A percentile compares a stretch with the other conserved stretches of the same genome.
These are phyloP conservation scores for Indri indri DNA, from an alignment of 2,113 vertebrate genomes.

Conservation along the genomic window DNA sequence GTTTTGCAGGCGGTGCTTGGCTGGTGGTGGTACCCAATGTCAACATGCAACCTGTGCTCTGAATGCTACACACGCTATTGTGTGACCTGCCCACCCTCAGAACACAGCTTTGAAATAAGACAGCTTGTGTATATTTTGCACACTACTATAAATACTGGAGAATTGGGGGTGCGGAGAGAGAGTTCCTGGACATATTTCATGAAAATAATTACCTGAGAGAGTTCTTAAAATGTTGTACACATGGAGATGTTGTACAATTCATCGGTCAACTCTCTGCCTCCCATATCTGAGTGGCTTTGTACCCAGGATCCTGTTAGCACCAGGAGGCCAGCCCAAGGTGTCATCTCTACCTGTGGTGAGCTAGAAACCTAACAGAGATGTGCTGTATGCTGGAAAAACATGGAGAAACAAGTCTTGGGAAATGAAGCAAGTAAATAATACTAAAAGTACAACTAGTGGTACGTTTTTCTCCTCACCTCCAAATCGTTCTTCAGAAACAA, in stretches of 20 bases:
- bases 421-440: not conserved
- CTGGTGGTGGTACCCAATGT: not conserved
- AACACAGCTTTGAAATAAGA: not conserved
- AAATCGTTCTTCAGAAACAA: not conserved
- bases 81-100: not conserved
- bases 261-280: not conserved
- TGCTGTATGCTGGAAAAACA: not conserved
- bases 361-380: not conserved
- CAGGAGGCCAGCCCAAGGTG: not conserved
- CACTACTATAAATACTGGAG: not conserved
- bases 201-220: not conserved
- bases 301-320: not conserved
- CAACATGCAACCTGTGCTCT: not conserved
- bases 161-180: not conserved
- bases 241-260: not conserved
- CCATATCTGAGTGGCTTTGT: no score
- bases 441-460: not conserved
- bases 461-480: not conserved
- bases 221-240: not conserved
- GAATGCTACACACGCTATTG: not conserved
- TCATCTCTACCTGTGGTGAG: not conserved
- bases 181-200: not conserved
- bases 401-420: not conserved
- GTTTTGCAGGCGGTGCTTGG: not conserved
- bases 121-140: not conserved